phyloP scores from a whole-genome alignment of 2,888 invertebrate genomes.

The Tenthredo distinguenda region DNA sequence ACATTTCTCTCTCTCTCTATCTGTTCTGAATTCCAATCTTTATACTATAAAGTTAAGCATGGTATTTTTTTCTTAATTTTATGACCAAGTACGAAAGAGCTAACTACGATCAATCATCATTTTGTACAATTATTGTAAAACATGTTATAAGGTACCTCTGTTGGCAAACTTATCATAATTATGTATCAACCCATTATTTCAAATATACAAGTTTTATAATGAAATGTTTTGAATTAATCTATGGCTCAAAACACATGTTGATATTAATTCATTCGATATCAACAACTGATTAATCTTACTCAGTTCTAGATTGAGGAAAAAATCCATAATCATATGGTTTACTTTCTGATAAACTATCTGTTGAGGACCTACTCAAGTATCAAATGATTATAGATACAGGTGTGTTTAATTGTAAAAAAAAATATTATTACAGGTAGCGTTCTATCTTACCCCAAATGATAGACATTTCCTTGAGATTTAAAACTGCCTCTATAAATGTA shows the following conservation, averaged over 20 bases:
- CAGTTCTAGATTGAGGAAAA: background rate
- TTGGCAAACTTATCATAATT: background rate
- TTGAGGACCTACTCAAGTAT: background rate
- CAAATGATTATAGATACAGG: background rate
- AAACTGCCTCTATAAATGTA: background rate
- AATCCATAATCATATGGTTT: background rate
- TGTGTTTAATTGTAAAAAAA: background rate
- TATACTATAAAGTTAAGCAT: background rate
- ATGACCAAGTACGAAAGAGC: background rate
- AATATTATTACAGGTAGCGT: background rate
- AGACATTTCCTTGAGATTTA: slow-evolving; percentile 38
- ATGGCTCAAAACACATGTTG: background rate
- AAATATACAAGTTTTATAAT: slow-evolving; percentile 41
- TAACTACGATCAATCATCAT: background rate
- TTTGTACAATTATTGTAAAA: slow-evolving; percentile 12
- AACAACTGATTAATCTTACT: background rate
- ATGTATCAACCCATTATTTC: slow-evolving; percentile 24
- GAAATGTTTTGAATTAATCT: background rate
- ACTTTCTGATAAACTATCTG: background rate
- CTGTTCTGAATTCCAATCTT: background rate
- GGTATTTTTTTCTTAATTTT: background rate
- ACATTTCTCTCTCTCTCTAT: background rate
- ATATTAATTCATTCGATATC: background rate
- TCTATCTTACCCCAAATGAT: slow-evolving; percentile 50
- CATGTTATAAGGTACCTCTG: background rate